A percentile compares a stretch with the other conserved stretches of the same genome.
Evolutionary conservation across 2,888 invertebrate species (phyloP).

Genomic region (Heliconius cydno): DNA sequence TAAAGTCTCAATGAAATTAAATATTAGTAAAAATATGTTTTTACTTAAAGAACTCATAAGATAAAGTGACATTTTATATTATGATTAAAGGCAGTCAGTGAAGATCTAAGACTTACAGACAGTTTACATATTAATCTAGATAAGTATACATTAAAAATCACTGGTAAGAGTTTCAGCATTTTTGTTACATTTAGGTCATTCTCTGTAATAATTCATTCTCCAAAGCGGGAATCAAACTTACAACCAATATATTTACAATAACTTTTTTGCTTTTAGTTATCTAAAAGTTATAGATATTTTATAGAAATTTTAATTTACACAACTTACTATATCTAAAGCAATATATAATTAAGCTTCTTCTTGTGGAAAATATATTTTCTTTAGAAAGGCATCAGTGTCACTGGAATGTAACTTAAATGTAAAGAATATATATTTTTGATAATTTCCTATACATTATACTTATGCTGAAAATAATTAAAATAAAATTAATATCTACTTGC

Average conservation of each 20-base stretch:
- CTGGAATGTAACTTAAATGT: conserved; percentile 41
- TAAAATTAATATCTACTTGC: conserved; percentile 53
- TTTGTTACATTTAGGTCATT: background rate
- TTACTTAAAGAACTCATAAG: background rate
- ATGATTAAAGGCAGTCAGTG: background rate
- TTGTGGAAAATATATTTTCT: no score
- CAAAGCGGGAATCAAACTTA: no score
- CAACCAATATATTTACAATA: no score
- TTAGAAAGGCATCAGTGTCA: conserved; percentile 35
- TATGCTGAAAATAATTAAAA: background rate
- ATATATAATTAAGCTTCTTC: no score
- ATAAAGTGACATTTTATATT: background rate
- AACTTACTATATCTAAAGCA: no score
- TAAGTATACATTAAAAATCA: background rate
- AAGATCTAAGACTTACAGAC: background rate
- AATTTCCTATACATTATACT: background rate
- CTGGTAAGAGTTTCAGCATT: background rate
- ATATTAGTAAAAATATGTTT: background rate
- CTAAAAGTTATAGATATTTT: no score
- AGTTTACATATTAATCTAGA: background rate
- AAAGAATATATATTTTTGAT: background rate
- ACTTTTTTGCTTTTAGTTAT: no score
- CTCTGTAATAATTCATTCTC: background rate
- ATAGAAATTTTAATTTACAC: no score
- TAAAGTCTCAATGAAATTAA: background rate